Evolutionary conservation across 2,113 vertebrate genomes (phyloP).

Genomic region (Ceuthmochares aereus): DNA sequence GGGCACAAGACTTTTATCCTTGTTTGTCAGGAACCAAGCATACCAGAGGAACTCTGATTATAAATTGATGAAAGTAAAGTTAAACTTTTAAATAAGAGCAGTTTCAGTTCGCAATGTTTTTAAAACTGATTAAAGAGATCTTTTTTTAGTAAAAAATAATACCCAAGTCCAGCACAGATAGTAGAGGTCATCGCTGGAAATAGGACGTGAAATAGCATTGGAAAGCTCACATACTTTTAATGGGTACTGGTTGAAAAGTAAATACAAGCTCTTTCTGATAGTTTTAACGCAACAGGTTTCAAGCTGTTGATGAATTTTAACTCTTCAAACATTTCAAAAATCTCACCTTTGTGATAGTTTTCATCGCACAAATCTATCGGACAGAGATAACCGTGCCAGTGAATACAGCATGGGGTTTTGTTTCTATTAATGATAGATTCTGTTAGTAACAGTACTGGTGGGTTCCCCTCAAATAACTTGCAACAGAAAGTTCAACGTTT

Average conservation of each 20-base stretch:
- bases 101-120: conserved; percentile 79
- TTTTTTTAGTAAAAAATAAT: conserved; percentile 44
- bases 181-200: conserved; percentile 60
- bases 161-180: conserved; percentile 50
- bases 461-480: neutral
- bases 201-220: neutral
- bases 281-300: neutral
- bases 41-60: conserved; percentile 84
- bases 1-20: conserved; percentile 90
- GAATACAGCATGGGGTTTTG: neutral
- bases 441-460: neutral
- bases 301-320: neutral
- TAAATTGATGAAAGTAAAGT: conserved; percentile 86
- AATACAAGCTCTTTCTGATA: neutral
- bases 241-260: neutral
- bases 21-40: conserved; percentile 91
- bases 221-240: neutral
- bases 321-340: neutral
- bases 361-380: neutral
- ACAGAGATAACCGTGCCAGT: neutral
- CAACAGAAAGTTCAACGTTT: neutral
- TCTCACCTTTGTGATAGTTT: neutral
- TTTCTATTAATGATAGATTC: neutral
- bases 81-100: conserved; percentile 84
- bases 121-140: conserved; percentile 79